Percentiles rank a stretch among this genome's conserved stretches.
phyloP scores from a whole-genome alignment of 2,888 invertebrate species.

The Uloborus plumipes region DNA sequence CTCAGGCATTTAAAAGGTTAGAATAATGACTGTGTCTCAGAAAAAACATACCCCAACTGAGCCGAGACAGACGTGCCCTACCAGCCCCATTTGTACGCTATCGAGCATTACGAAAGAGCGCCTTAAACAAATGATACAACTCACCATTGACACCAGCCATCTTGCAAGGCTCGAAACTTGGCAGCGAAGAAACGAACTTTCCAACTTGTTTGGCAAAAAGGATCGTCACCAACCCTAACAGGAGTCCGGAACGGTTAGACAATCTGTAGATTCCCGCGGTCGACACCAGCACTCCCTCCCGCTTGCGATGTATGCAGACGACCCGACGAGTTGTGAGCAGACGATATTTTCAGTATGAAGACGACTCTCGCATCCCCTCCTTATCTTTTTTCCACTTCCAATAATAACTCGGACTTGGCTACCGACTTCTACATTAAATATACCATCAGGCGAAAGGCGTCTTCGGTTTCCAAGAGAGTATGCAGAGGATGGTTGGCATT shows the following conservation, averaged over 20 bases:
- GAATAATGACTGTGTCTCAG: too few species aligned
- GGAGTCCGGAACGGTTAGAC: not conserved
- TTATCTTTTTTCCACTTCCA: slow-evolving; percentile 42
- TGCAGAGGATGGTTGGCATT: too few species aligned
- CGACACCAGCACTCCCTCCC: slow-evolving; percentile 3
- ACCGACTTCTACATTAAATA: slow-evolving; percentile 45
- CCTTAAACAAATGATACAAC: slow-evolving; percentile 15
- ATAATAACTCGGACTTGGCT: slow-evolving; percentile 61
- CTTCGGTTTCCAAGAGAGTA: not conserved
- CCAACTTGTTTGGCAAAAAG: not conserved
- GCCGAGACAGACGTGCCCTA: too few species aligned
- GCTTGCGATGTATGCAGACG: too few species aligned
- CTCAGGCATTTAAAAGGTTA: too few species aligned
- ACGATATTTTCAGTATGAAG: too few species aligned
- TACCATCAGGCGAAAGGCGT: slow-evolving; percentile 15
- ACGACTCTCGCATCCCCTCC: slow-evolving; percentile 2
- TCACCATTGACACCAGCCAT: slow-evolving; percentile 38
- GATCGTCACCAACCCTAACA: too few species aligned
- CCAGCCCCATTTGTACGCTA: not conserved
- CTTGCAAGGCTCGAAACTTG: not conserved
- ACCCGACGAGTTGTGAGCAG: too few species aligned
- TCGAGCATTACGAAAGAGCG: not conserved
- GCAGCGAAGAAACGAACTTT: not conserved
- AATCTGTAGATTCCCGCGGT: slow-evolving; percentile 1
- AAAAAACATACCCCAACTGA: too few species aligned